phyloP scores from a whole-genome alignment of 1,140 invertebrate species.

The Ceratitis capitata region DNA sequence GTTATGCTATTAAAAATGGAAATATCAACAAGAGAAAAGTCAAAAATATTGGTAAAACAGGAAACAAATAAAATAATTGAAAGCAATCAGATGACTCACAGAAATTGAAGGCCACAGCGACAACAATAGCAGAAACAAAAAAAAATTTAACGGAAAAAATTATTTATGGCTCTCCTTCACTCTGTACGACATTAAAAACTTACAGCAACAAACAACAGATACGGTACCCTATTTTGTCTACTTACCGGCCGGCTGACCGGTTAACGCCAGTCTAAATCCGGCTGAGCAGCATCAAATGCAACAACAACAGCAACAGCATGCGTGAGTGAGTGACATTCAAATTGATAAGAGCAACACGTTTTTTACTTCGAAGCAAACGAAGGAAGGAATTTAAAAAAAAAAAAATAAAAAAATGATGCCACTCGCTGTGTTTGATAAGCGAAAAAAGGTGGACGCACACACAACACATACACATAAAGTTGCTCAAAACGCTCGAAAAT shows the following conservation, averaged over 20 bases:
- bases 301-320: no score
- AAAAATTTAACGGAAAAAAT: background rate
- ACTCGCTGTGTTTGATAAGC: conserved; percentile 9
- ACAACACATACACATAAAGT: background rate
- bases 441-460: background rate
- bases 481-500: background rate
- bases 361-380: background rate
- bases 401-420: background rate
- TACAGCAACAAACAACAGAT: background rate
- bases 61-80: conserved; percentile 33
- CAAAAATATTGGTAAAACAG: background rate
- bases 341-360: conserved; percentile 32
- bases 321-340: conserved; percentile 9
- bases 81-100: conserved; percentile 22
- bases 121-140: background rate
- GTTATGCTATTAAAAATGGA: background rate
- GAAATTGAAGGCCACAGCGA: background rate
- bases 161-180: background rate
- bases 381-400: no score
- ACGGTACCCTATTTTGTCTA: background rate
- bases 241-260: background rate
- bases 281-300: background rate
- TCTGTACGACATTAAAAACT: background rate
- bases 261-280: background rate
- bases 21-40: background rate